phyloP scores from a whole-genome alignment of 2,888 invertebrate genomes.

The Athetis lepigone region DNA sequence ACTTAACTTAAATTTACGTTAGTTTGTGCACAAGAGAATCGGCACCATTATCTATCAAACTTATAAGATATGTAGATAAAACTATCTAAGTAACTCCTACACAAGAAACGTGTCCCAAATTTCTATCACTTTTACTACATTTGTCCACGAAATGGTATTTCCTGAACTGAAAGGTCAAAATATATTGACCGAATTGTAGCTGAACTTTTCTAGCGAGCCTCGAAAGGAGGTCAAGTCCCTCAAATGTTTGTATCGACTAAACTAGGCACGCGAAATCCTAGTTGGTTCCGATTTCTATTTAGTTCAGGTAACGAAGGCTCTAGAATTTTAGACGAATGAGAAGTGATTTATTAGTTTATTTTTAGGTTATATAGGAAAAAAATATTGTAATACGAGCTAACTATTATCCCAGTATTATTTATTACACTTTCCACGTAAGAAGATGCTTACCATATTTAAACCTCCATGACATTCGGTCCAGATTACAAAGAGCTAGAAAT shows the following conservation, averaged over 20 bases:
- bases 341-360: background rate
- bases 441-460: background rate
- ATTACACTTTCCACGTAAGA: background rate
- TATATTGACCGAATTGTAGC: constrained; percentile 48
- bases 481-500: constrained; percentile 25
- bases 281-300: background rate
- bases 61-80: too few species aligned
- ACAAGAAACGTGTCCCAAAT: constrained; percentile 11
- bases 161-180: constrained; percentile 44
- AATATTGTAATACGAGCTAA: too few species aligned
- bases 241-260: constrained; percentile 45
- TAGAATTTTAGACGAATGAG: background rate
- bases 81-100: background rate
- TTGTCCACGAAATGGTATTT: constrained; percentile 30
- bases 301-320: constrained; percentile 1
- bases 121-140: constrained; percentile 34
- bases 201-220: constrained; percentile 24
- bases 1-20: too few species aligned
- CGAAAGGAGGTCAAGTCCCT: constrained; percentile 52
- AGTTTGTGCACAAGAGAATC: too few species aligned
- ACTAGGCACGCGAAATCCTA: constrained; percentile 40
- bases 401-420: background rate
- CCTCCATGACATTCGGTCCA: constrained; percentile 39
- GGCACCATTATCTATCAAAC: too few species aligned
- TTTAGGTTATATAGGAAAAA: background rate